Percentiles rank a stretch among this genome's conserved stretches.
phyloP scores from a whole-genome alignment of 2,113 vertebrate species.

The Suncus etruscus region DNA sequence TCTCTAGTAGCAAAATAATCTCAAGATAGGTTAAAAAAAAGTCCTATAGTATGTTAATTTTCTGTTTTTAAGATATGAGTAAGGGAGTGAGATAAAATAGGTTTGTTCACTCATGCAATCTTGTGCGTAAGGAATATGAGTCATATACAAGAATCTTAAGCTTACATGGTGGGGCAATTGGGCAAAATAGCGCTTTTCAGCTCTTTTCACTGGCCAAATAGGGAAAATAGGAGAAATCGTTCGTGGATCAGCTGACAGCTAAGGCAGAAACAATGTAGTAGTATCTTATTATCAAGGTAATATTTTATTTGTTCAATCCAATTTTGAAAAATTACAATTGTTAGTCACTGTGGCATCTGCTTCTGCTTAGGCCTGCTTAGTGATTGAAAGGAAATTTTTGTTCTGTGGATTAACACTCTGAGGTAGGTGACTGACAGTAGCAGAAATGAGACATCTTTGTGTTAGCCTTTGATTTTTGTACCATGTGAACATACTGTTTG shows the following conservation, averaged over 20 bases:
- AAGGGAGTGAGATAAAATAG: not conserved
- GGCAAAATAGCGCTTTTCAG: too few relatives aligned
- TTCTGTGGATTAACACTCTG: too few relatives aligned
- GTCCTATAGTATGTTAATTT: not conserved
- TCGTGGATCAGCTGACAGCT: too few relatives aligned
- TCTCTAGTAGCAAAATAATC: not conserved
- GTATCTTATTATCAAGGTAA: too few relatives aligned
- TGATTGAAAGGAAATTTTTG: too few relatives aligned
- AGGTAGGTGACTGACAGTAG: not conserved
- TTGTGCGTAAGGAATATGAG: not conserved
- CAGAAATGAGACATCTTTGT: not conserved
- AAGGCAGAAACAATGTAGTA: not conserved
- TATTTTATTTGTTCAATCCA: too few relatives aligned
- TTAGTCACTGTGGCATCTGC: too few relatives aligned
- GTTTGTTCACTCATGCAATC: not conserved
- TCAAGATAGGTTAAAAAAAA: not conserved
- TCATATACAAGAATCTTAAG: not conserved
- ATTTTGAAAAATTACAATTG: too few relatives aligned
- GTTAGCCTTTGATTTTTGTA: slow-evolving; percentile 35
- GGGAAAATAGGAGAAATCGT: too few relatives aligned
- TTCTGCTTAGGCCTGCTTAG: too few relatives aligned
- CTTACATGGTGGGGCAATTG: not conserved
- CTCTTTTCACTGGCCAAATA: too few relatives aligned
- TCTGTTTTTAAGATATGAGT: too few relatives aligned
- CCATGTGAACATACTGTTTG: not conserved